These are phyloP conservation scores for Scortum barcoo DNA, from an alignment of 2,113 vertebrate genomes.

Conservation along the genomic window DNA sequence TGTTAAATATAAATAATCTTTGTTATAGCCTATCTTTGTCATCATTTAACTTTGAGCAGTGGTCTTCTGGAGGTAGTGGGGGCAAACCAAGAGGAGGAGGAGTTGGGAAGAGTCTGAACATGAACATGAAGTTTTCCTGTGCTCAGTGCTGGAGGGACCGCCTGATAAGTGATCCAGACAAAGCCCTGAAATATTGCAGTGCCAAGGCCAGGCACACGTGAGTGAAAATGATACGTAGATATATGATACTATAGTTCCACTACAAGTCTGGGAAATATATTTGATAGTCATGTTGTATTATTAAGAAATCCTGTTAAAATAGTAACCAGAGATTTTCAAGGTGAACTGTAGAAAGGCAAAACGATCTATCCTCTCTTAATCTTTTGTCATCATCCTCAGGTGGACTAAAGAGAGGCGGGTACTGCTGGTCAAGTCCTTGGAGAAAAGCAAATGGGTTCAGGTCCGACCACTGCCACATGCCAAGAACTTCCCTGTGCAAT, in stretches of 20 bases:
- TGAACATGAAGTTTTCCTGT: conserved; percentile 95
- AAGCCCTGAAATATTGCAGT: conserved; percentile 91
- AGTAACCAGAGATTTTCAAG: not conserved
- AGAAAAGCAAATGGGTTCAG: conserved; percentile 93
- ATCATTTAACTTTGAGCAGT: conserved; percentile 5
- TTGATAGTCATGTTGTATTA: not conserved
- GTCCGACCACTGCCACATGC: conserved; percentile 92
- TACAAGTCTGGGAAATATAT: not conserved
- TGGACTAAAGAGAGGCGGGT: conserved; percentile 94
- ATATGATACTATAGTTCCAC: not conserved
- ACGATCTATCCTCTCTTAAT: not conserved
- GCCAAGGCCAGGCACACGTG: conserved; percentile 94
- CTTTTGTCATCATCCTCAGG: conserved; percentile 72
- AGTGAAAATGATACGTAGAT: conserved; percentile 37
- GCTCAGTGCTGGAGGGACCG: conserved; percentile 91
- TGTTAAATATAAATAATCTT: no score
- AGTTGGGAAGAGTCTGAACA: conserved; percentile 61
- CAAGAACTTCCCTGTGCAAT: conserved; percentile 90
- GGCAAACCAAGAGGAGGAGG: conserved; percentile 44
- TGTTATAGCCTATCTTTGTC: no score
- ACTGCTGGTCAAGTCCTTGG: conserved; percentile 91
- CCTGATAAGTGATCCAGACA: conserved; percentile 91
- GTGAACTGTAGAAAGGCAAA: not conserved
- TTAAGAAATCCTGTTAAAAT: not conserved
- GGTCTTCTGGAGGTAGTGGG: conserved; percentile 29